Evolutionary conservation across 2,113 vertebrate genomes (phyloP).

Genomic region (Mesocricetus auratus): DNA sequence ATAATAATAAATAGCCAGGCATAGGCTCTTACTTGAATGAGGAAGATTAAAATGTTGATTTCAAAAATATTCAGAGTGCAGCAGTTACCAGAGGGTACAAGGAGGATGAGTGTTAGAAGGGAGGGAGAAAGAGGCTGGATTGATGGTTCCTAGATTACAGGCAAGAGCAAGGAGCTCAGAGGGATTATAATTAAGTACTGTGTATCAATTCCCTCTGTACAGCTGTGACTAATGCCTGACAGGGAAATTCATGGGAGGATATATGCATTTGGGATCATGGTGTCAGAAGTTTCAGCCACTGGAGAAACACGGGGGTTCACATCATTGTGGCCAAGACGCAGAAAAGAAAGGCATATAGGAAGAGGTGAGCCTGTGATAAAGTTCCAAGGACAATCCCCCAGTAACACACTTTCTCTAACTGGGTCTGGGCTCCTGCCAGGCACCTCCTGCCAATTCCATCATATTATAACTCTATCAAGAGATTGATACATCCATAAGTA

Average conservation of each 20-base stretch:
- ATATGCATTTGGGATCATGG: neutral
- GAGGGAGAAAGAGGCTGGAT: no score
- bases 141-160: neutral
- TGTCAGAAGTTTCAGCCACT: neutral
- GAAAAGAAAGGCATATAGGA: no score
- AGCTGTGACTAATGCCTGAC: neutral
- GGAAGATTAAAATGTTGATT: neutral
- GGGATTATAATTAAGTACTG: neutral
- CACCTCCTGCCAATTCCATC: neutral
- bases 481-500: neutral
- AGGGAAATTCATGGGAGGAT: neutral
- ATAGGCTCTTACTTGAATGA: neutral
- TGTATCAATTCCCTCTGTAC: neutral
- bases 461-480: neutral
- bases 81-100: neutral
- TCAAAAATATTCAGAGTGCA: neutral
- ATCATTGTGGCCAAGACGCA: neutral
- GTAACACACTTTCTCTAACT: neutral
- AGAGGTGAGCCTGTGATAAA: fast-evolving
- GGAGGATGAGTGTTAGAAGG: neutral
- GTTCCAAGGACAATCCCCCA: neutral
- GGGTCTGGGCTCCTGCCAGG: neutral
- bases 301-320: neutral
- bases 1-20: neutral
- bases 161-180: no score